These are phyloP conservation scores for Neogale vison DNA, from an alignment of 2,113 vertebrate genomes.

Conservation along the genomic window DNA sequence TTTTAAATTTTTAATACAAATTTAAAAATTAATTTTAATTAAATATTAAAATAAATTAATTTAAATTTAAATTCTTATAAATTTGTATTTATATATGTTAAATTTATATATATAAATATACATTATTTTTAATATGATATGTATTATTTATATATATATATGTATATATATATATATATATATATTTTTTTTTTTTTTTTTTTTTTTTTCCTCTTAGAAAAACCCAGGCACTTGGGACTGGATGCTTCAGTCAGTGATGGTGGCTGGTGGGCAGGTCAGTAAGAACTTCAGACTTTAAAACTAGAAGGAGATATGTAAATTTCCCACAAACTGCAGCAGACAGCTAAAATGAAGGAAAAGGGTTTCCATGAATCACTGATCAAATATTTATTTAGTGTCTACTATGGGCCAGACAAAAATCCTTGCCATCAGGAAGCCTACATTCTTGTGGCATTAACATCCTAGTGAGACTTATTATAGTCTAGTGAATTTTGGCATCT, in stretches of 20 bases:
- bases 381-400: neutral
- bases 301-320: neutral
- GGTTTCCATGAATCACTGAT: neutral
- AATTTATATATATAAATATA: no score
- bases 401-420: neutral
- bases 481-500: neutral
- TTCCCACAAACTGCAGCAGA: neutral
- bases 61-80: no score
- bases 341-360: neutral
- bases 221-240: neutral
- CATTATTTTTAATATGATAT: no score
- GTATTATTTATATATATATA: no score
- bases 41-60: no score
- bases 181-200: neutral
- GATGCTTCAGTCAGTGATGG: neutral
- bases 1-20: no score
- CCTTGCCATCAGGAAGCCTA: neutral
- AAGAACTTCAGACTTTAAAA: neutral
- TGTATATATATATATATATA: neutral
- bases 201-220: neutral
- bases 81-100: no score
- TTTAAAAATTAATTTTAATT: no score
- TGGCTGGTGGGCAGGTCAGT: neutral
- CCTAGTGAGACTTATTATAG: neutral
- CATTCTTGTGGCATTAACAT: neutral